Percentiles rank a stretch among this genome's conserved stretches.
phyloP scores from a whole-genome alignment of 2,888 invertebrate genomes.

The Xylota segnis region DNA sequence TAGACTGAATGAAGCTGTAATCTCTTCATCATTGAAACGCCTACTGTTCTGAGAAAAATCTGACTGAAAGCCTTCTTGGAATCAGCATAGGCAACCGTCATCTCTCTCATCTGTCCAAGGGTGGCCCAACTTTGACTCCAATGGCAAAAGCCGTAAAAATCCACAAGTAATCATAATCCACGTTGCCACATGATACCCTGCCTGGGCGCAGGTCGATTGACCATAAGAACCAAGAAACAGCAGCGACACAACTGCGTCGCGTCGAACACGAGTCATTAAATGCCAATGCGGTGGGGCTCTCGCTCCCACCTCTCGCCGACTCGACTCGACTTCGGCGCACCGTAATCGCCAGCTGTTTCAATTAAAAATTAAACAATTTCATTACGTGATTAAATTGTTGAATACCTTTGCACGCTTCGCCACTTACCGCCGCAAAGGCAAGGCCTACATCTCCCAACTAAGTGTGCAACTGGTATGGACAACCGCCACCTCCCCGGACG shows the following conservation, averaged over 20 bases:
- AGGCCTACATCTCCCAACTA: constrained; percentile 35
- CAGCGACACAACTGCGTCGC: neutral
- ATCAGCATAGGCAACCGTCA: too few species aligned
- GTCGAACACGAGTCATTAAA: constrained; percentile 7
- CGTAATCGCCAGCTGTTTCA: constrained; percentile 29
- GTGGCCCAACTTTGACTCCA: too few species aligned
- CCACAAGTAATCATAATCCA: neutral
- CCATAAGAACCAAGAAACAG: neutral
- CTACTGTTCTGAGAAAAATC: too few species aligned
- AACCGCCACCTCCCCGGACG: constrained; percentile 23
- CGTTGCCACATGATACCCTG: neutral
- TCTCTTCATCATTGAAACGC: too few species aligned
- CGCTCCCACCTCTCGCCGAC: neutral
- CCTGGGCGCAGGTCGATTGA: neutral
- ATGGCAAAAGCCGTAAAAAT: too few species aligned
- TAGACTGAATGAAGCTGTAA: too few species aligned
- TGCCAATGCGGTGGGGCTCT: constrained; percentile 5
- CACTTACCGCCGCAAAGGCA: constrained; percentile 33
- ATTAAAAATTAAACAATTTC: constrained; percentile 59
- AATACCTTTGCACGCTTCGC: constrained; percentile 37
- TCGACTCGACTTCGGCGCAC: neutral
- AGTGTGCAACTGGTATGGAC: constrained; percentile 9
- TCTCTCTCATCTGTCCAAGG: too few species aligned
- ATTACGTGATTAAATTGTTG: constrained; percentile 59
- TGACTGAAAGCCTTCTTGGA: too few species aligned